Conservation (phyloP, 2,113 vertebrate genomes). For the Corythornis madagascariensis region DNA sequence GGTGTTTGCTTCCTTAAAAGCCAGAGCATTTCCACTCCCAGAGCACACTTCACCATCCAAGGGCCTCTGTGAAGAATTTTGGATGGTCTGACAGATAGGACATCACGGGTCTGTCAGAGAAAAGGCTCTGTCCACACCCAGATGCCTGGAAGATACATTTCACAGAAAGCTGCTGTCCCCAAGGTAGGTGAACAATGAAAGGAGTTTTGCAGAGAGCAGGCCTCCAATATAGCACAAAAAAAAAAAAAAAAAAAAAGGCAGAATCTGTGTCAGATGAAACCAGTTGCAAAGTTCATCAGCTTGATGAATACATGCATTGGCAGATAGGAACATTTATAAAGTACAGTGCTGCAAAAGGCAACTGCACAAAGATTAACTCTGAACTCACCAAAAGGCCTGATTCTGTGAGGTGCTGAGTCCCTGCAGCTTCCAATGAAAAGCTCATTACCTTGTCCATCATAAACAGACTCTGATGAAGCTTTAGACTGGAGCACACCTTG, state of each 20-base stretch:
- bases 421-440: not conserved
- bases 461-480: accelerated
- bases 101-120: not conserved
- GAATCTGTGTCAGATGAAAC: not conserved
- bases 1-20: not conserved
- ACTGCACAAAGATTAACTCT: not conserved
- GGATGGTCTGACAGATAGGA: not conserved
- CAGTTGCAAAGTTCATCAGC: not conserved
- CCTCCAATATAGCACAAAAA: not conserved
- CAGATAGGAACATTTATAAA: not conserved
- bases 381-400: not conserved
- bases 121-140: not conserved
- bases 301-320: not conserved
- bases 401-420: not conserved
- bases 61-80: not conserved
- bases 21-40: not conserved
- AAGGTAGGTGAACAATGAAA: not conserved
- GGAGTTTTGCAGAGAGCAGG: not conserved
- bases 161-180: not conserved
- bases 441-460: not conserved
- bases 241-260: not conserved
- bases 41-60: not conserved
- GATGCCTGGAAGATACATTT: not conserved
- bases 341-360: not conserved
- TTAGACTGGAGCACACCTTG: not conserved